Evolutionary conservation across 2,797 vertebrate species (phyloP), one percentile per base, ranked within the genome.

Genomic region (Gastrophryne carolinensis): DNA sequence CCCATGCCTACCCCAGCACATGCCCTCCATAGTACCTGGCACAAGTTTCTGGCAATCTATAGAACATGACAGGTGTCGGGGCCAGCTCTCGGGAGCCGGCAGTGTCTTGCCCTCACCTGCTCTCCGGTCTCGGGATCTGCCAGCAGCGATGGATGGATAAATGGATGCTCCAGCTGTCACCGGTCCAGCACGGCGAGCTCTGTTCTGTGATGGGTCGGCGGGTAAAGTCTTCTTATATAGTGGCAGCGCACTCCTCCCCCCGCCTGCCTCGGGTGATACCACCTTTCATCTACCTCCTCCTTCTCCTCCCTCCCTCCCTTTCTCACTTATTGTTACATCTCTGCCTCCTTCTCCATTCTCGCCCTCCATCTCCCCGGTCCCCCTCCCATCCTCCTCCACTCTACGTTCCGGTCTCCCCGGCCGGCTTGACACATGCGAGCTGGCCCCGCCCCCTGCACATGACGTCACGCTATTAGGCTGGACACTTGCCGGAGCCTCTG

Each of bases 151-250:
- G 63, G 37, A n/a, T 32, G 10, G 60, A 17, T 30, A 62, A 15
- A 7, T 3, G 12, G 34, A 35, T 2, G 12, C 34, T 35, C 3
- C 8, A 35, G 34, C 34, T 7, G 82, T 83, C 80, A 73, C 70
- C 80, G 80, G 81, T 84, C 83, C 80, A 79, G 80, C 80, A 81
- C 78, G 53, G 71, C 79, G 68, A 72, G 82, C 81, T 81, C 81
- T 82, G 72, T 76, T 72, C 83, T 86, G 79, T 5, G 15, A 44
- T 44, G 15, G 1, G 13, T 44, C 81, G 82, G 81, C 80, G 81
- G 77, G 15, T 32, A 9, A 56, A 79, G 49, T 69, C 79, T 73
- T 49, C 66, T 72, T 75, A 66, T 70, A 70, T 44, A 70, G 80
- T 77, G 73, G 67, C 30, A 78, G 75, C 74, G 41, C 64, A 65